Evolutionary conservation across 2,888 invertebrate species (phyloP).

Genomic region (Gerris lacustris): DNA sequence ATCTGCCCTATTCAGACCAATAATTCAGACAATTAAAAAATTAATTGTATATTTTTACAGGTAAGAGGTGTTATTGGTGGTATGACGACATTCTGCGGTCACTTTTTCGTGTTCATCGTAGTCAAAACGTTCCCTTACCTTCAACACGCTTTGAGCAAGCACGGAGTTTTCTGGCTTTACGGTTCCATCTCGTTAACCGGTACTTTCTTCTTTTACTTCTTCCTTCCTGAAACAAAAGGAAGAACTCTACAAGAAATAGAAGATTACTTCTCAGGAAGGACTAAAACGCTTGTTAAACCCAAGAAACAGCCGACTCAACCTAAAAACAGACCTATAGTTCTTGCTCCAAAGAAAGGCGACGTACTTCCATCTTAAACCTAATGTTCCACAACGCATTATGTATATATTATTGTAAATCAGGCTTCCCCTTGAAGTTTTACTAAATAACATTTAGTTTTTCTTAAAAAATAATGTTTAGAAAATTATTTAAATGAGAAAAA

Average conservation of each 20-base stretch:
- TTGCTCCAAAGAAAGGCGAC: conserved; percentile 23
- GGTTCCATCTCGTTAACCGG: conserved; percentile 48
- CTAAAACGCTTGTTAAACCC: conserved; percentile 38
- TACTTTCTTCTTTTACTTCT: conserved; percentile 50
- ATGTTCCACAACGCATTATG: neutral
- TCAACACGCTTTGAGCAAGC: conserved; percentile 40
- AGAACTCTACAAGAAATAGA: conserved; percentile 55
- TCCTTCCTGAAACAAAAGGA: conserved; percentile 56
- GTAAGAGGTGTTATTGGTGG: conserved; percentile 55
- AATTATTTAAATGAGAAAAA: too few species aligned
- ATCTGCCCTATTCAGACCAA: too few species aligned
- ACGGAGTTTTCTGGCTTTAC: conserved; percentile 51
- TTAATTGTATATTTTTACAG: conserved; percentile 35
- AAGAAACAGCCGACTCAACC: conserved; percentile 18
- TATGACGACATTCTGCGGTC: conserved; percentile 52
- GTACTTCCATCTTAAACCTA: conserved; percentile 20
- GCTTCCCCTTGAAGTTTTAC: too few species aligned
- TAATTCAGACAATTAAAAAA: too few species aligned
- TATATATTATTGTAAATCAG: too few species aligned
- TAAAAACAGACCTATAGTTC: conserved; percentile 24
- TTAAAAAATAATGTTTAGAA: too few species aligned
- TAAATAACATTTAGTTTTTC: too few species aligned
- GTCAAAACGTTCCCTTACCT: conserved; percentile 54
- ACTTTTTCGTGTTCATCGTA: conserved; percentile 51
- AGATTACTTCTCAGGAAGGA: conserved; percentile 55